A percentile compares a stretch with the other conserved stretches of the same genome.
Conservation (phyloP, 2,113 vertebrate species). For the Morone saxatilis region DNA sequence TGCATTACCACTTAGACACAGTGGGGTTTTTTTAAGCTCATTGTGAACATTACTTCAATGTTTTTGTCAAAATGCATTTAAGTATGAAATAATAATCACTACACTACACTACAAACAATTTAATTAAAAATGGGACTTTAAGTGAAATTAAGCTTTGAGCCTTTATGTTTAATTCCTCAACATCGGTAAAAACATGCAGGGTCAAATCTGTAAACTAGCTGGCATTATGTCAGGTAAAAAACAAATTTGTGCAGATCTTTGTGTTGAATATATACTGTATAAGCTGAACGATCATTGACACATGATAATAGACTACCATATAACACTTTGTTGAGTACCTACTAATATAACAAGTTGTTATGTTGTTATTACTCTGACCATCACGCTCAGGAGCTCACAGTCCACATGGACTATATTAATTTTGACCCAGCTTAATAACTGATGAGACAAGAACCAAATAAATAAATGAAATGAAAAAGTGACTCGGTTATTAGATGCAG, state of each 20-base stretch:
- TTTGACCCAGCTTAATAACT: constrained; percentile 23
- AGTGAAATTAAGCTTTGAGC: background rate
- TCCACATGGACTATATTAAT: constrained; percentile 42
- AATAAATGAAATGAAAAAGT: constrained; percentile 37
- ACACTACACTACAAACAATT: background rate
- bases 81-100: background rate
- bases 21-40: background rate
- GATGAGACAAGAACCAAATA: constrained; percentile 23
- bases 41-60: background rate
- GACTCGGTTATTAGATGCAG: constrained; percentile 42
- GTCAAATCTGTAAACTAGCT: background rate
- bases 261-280: background rate
- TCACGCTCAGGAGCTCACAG: constrained; percentile 21
- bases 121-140: background rate
- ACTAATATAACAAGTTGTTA: constrained; percentile 8
- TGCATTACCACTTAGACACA: background rate
- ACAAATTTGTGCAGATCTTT: too few species aligned
- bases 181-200: background rate
- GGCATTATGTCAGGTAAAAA: background rate
- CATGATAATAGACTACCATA: background rate
- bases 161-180: background rate
- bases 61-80: background rate
- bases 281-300: background rate
- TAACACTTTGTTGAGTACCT: constrained; percentile 1
- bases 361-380: constrained; percentile 22